Evolutionary conservation across 2,113 vertebrate species (phyloP).

Genomic region (Apistogramma diplotaenia): DNA sequence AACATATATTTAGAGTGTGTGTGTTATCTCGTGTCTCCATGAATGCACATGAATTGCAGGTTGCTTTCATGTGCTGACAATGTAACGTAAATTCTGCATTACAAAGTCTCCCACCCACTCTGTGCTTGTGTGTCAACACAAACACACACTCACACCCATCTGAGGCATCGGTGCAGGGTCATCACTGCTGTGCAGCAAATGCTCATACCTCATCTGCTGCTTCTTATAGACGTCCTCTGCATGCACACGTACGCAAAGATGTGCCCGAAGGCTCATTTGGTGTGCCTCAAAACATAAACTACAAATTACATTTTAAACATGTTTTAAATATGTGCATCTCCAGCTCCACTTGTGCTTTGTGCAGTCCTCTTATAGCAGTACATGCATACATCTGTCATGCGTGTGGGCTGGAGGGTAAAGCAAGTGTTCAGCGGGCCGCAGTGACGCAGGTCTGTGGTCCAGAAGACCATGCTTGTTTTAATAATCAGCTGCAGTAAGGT

Average conservation of each 20-base stretch:
- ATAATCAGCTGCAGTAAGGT: conserved; percentile 35
- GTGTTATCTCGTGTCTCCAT: background rate
- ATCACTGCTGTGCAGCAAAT: conserved; percentile 29
- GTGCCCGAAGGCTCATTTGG: background rate
- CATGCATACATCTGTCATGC: background rate
- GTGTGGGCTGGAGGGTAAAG: conserved; percentile 6
- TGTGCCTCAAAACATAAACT: background rate
- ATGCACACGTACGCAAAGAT: background rate
- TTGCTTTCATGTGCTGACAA: background rate
- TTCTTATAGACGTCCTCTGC: background rate
- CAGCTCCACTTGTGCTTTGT: background rate
- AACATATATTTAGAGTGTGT: background rate
- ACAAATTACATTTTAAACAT: background rate
- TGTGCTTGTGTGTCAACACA: background rate
- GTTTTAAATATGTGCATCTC: background rate
- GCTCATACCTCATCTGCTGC: background rate
- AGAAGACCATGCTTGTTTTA: conserved; percentile 36
- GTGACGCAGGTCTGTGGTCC: conserved; percentile 49
- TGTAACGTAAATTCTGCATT: conserved; percentile 16
- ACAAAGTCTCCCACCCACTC: background rate
- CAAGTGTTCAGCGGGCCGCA: conserved; percentile 12
- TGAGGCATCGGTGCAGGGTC: background rate
- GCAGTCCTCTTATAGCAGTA: background rate
- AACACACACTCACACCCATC: background rate
- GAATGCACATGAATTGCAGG: background rate